Conservation (phyloP, 2,797 vertebrate species). For the Fistularia commersonii region DNA sequence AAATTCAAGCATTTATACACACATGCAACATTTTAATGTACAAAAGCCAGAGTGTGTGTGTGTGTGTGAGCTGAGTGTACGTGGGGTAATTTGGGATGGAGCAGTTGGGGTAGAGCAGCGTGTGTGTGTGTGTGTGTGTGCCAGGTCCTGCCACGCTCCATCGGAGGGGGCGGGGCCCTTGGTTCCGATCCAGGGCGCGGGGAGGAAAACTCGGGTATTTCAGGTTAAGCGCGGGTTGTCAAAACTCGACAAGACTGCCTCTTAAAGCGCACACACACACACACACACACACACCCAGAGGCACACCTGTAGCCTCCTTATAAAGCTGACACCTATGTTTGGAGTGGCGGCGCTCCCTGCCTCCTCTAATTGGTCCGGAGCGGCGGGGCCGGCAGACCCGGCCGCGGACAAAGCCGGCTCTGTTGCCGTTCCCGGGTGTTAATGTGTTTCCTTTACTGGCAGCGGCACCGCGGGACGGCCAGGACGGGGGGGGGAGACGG, state of each 20-base stretch:
- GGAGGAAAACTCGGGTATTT: constrained; percentile 45
- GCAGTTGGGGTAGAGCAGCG: no score
- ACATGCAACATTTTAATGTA: no score
- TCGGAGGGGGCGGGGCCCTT: no score
- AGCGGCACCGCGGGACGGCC: constrained; percentile 58
- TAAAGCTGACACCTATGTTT: constrained; percentile 72
- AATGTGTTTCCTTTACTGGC: constrained; percentile 77
- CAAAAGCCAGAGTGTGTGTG: no score
- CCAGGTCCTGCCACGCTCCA: no score
- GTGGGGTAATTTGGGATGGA: no score
- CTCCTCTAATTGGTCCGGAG: constrained; percentile 62
- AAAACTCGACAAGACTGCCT: constrained; percentile 47
- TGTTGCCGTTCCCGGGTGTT: constrained; percentile 70
- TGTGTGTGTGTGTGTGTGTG: no score
- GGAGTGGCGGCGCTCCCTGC: constrained; percentile 60
- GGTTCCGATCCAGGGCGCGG: no score
- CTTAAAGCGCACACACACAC: no score
- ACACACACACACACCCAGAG: no score
- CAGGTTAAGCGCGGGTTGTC: constrained; percentile 67
- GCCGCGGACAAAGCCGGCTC: constrained; percentile 67
- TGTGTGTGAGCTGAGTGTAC: no score
- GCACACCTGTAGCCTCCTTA: constrained; percentile 68
- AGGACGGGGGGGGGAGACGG: constrained; percentile 37
- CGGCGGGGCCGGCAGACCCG: constrained; percentile 49
- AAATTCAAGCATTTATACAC: no score